Conservation (phyloP, 1,140 invertebrate species). For the Procambarus clarkii region DNA sequence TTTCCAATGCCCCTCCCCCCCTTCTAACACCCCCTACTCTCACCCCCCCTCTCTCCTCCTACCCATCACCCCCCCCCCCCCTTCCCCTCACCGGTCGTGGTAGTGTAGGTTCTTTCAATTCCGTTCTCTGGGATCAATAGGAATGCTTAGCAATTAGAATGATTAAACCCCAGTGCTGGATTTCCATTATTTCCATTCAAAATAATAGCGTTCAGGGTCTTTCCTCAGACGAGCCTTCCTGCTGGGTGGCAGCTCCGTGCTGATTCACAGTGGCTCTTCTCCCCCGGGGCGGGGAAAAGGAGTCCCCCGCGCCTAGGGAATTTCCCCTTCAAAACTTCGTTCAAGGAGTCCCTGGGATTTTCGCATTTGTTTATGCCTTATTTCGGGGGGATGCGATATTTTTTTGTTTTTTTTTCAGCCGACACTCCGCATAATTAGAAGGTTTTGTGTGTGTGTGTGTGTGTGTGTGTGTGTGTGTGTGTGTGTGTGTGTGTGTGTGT, state of each 20-base stretch:
- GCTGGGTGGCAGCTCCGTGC: not conserved
- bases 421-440: not conserved
- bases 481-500: not conserved
- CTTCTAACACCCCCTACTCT: not conserved
- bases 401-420: not conserved
- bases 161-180: conserved; percentile 68
- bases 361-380: conserved; percentile 1
- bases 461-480: not conserved
- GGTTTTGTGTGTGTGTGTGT: not conserved
- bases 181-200: conserved; percentile 69
- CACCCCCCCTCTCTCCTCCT: not conserved
- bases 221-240: conserved; percentile 9
- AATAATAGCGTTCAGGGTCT: conserved; percentile 65
- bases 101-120: conserved; percentile 40
- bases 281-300: conserved; percentile 17
- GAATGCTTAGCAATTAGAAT: conserved; percentile 72
- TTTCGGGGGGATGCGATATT: not conserved
- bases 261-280: conserved; percentile 46
- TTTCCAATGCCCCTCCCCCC: conserved; percentile 42
- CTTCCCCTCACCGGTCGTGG: not conserved
- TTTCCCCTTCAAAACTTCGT: conserved; percentile 53
- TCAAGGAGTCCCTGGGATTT: conserved; percentile 16
- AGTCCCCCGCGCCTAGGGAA: conserved; percentile 45
- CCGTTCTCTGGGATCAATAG: conserved; percentile 55
- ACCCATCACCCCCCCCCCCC: not conserved